These are phyloP conservation scores for Nomada fucata DNA, from an alignment of 2,888 invertebrate species.

Conservation along the genomic window DNA sequence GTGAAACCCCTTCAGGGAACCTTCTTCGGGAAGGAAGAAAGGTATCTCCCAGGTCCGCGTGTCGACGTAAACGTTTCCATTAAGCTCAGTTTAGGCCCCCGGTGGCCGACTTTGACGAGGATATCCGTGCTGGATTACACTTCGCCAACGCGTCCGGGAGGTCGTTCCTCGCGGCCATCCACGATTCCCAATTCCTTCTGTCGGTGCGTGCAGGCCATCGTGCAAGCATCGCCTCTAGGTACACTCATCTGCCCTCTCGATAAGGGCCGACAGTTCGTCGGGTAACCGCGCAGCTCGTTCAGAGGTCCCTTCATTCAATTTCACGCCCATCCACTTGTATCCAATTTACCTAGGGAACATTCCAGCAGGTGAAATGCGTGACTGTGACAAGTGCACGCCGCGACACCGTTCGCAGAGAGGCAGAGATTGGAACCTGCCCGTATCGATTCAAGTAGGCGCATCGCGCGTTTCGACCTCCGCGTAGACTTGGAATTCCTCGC, in stretches of 20 bases:
- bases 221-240: background rate
- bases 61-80: conserved; percentile 73
- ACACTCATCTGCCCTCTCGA: conserved; percentile 11
- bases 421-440: background rate
- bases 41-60: conserved; percentile 24
- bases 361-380: conserved; percentile 31
- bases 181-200: conserved; percentile 31
- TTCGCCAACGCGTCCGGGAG: conserved; percentile 67
- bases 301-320: conserved; percentile 43
- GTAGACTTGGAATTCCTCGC: conserved; percentile 17
- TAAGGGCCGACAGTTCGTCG: conserved; percentile 34
- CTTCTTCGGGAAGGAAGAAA: background rate
- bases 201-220: background rate
- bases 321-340: conserved; percentile 56
- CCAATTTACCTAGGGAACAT: conserved; percentile 38
- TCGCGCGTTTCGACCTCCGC: conserved; percentile 2
- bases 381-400: conserved; percentile 37
- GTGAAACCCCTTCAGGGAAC: background rate
- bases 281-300: conserved; percentile 12
- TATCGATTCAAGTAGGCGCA: conserved; percentile 20
- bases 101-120: conserved; percentile 74
- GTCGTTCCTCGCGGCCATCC: conserved; percentile 48
- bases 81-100: conserved; percentile 54
- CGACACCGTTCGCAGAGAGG: background rate
- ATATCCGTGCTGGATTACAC: conserved; percentile 49